A percentile compares a stretch with the other conserved stretches of the same genome.
Conservation (phyloP, 2,113 vertebrate species). For the Miniopterus natalensis region DNA sequence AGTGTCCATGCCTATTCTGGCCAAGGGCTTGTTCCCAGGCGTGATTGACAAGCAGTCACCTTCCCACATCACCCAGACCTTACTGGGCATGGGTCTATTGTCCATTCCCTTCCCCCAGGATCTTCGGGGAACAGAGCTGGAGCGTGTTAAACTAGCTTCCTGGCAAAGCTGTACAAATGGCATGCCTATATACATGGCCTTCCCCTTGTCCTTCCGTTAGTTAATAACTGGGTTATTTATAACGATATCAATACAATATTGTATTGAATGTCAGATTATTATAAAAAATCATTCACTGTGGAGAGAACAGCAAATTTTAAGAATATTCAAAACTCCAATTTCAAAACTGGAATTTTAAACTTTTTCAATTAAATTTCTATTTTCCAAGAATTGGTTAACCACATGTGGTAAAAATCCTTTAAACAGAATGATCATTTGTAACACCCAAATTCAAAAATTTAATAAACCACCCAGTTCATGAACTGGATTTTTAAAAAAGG, state of each 20-base stretch:
- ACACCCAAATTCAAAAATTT: neutral
- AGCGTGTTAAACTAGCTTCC: no score
- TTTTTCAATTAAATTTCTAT: neutral
- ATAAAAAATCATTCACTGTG: neutral
- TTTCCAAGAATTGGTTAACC: neutral
- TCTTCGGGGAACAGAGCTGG: no score
- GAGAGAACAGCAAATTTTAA: neutral
- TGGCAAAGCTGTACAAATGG: no score
- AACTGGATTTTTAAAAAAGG: neutral
- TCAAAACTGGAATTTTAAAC: conserved; percentile 1
- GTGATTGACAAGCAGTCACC: no score
- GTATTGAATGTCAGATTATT: conserved; percentile 23
- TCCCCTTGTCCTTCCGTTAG: no score
- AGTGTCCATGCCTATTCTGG: no score
- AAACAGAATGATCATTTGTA: neutral
- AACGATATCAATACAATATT: neutral
- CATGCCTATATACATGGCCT: no score
- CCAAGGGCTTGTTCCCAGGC: no score
- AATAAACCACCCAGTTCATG: neutral
- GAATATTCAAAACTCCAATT: neutral
- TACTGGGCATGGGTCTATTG: no score
- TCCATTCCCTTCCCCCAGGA: no score
- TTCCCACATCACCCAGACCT: no score
- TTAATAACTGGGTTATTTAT: no score
- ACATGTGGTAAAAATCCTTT: neutral